A percentile compares a stretch with the other conserved stretches of the same genome.
Evolutionary conservation across 2,797 vertebrate genomes (phyloP).

Genomic region (Pogonophryne albipinna): DNA sequence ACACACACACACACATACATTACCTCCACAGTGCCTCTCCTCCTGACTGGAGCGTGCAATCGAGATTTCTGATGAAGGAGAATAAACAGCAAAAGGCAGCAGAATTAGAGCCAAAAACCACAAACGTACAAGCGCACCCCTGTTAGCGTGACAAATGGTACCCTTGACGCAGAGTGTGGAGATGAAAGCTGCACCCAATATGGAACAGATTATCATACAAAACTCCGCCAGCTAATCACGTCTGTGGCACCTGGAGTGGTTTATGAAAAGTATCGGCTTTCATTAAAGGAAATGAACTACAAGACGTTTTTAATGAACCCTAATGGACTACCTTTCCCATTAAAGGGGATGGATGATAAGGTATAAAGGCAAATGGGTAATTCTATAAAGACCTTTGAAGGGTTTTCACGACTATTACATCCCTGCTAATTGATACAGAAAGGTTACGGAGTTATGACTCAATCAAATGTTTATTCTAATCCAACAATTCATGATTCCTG

Average conservation of each 20-base stretch:
- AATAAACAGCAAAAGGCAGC: conserved; percentile 66
- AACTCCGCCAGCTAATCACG: conserved; percentile 66
- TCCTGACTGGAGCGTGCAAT: conserved; percentile 94
- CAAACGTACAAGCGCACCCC: conserved; percentile 16
- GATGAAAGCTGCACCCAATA: conserved; percentile 69
- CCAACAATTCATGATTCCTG: conserved; percentile 35
- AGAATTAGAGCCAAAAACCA: conserved; percentile 55
- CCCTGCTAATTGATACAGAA: conserved; percentile 61
- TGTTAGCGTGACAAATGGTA: conserved; percentile 72
- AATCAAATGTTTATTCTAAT: conserved; percentile 66
- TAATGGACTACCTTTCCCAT: conserved; percentile 81
- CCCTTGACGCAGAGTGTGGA: conserved; percentile 62
- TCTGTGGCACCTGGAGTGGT: conserved; percentile 75
- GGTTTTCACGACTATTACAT: conserved; percentile 58
- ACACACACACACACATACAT: conserved; percentile 40
- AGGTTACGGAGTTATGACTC: conserved; percentile 57
- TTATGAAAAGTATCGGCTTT: conserved; percentile 80
- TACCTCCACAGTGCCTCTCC: conserved; percentile 95
- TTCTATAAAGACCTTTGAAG: conserved; percentile 60
- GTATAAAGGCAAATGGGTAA: conserved; percentile 70
- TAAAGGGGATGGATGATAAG: conserved; percentile 77
- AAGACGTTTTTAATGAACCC: conserved; percentile 81
- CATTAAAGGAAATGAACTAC: conserved; percentile 83
- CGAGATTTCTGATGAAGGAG: conserved; percentile 90
- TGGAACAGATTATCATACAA: conserved; percentile 72